Base-by-base conservation (phyloP, 1,140 invertebrate species). In the Episyrphus balteatus region DNA sequence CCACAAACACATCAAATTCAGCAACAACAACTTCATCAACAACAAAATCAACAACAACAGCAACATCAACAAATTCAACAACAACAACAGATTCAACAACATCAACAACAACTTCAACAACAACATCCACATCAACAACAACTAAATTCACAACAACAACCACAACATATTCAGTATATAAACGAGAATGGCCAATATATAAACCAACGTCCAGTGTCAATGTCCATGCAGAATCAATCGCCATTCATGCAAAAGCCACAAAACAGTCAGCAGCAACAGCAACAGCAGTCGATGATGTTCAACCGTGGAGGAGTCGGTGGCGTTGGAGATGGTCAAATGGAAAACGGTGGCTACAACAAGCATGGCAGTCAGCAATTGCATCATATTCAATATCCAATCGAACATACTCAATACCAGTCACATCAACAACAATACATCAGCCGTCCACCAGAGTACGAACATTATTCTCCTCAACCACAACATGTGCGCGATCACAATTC, bases 381-480 rank as follows among this genome's bases (percentile, higher is more conserved):
- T 13, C 11, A 19, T 42, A 46, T 18, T 13, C 26, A 19, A 54
- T 2, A 53, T 57, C 31, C 8, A 33, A 31, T 7, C 52, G 52
- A 18, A 39, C 52, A 26, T 39, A 49, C 48, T 7, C 50, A 48
- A 15, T 55, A 58, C n/a, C 49, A 46, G 26, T 51, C 42, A 43
- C 65, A 60, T 51, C 65, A 60, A 51, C 81, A 83, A 59, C 85
- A 85, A 71, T 86, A 82, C 64, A 69, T 84, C 49, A 58, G 56
- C 41, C 55, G 58, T 9, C 60, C 43, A 41, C 59, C 54, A 21
- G 56, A 64, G 40, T 55, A 58, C 15, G 59, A 66, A 46, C 61
- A 69, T 42, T 60, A 69, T 31, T 65, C 62, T 17, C 55, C 53
- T 7, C 59, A 66, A 49, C 57, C 57, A 18, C 46, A 50, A 33